Evolutionary conservation across 2,888 invertebrate species (phyloP).

Genomic region (Sicus ferrugineus): DNA sequence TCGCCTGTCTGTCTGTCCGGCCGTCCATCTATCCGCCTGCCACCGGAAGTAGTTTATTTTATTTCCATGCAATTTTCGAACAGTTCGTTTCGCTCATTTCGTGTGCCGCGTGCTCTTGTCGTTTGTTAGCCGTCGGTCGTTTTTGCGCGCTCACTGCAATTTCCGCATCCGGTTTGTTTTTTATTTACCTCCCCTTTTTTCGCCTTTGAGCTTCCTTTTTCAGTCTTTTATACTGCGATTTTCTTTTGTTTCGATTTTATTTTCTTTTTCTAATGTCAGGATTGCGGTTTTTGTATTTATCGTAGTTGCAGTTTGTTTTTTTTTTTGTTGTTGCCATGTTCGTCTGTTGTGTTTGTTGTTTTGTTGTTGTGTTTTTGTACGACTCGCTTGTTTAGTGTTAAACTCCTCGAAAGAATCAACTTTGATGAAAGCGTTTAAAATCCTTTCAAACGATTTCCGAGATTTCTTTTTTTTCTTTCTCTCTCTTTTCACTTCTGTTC

Average conservation of each 20-base stretch:
- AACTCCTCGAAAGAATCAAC: slow-evolving; percentile 1
- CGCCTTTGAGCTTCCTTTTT: background rate
- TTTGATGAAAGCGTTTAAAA: slow-evolving; percentile 21
- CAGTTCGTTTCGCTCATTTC: slow-evolving; percentile 12
- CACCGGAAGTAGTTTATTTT: slow-evolving; percentile 31
- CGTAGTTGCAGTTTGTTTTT: background rate
- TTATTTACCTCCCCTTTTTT: background rate
- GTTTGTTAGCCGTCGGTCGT: background rate
- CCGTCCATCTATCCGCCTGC: background rate
- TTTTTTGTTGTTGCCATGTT: slow-evolving; percentile 1
- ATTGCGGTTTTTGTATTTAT: background rate
- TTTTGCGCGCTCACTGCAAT: slow-evolving; percentile 31
- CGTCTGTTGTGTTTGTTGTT: background rate
- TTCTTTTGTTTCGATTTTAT: background rate
- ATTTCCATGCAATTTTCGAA: slow-evolving; percentile 30
- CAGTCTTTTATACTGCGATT: background rate
- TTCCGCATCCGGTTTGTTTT: slow-evolving; percentile 25
- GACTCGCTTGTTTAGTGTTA: too few species aligned
- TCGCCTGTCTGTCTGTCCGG: background rate
- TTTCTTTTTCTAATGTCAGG: background rate
- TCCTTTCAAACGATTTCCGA: slow-evolving; percentile 22
- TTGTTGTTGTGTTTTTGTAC: too few species aligned
- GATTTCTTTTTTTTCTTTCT: background rate
- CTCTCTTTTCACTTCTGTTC: background rate
- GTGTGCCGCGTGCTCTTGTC: background rate